phyloP scores from a whole-genome alignment of 1,140 invertebrate species.

The Propsilocerus akamusi region DNA sequence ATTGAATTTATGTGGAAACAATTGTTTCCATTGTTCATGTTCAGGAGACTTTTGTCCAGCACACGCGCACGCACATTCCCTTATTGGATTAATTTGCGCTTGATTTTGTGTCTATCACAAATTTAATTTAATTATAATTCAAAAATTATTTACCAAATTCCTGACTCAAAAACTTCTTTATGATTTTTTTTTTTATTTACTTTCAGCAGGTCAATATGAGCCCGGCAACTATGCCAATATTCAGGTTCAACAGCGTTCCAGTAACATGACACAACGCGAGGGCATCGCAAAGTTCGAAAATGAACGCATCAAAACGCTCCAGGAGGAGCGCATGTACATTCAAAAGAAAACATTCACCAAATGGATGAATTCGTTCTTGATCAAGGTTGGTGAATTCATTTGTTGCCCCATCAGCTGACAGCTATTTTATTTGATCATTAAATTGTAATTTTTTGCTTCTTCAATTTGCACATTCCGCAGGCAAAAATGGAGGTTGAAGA shows the following conservation, averaged over 20 bases:
- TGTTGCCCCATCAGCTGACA: neutral
- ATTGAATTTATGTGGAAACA: too few relatives aligned
- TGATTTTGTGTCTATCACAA: too few relatives aligned
- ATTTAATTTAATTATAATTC: too few relatives aligned
- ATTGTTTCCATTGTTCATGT: too few relatives aligned
- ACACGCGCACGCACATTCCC: too few relatives aligned
- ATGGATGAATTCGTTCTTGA: slow-evolving; percentile 98
- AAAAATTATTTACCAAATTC: too few relatives aligned
- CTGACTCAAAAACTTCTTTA: too few relatives aligned
- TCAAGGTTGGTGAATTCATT: slow-evolving; percentile 50
- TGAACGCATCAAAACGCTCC: slow-evolving; percentile 85
- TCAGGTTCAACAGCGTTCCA: slow-evolving; percentile 32
- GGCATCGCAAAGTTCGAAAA: slow-evolving; percentile 90
- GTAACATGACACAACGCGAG: slow-evolving; percentile 73
- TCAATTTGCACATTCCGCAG: slow-evolving; percentile 26
- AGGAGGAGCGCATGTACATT: slow-evolving; percentile 91
- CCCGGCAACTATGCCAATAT: slow-evolving; percentile 38
- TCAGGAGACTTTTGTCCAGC: too few relatives aligned
- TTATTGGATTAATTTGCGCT: too few relatives aligned
- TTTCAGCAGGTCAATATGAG: slow-evolving; percentile 47
- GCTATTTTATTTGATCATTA: neutral
- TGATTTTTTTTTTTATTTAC: slow-evolving; percentile 5
- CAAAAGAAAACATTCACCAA: slow-evolving; percentile 99
- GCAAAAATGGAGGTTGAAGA: slow-evolving; percentile 93
- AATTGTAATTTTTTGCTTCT: slow-evolving; percentile 1